A percentile compares a stretch with the other conserved stretches of the same genome.
Conservation (phyloP, 1,140 invertebrate species). For the Sipha flava region DNA sequence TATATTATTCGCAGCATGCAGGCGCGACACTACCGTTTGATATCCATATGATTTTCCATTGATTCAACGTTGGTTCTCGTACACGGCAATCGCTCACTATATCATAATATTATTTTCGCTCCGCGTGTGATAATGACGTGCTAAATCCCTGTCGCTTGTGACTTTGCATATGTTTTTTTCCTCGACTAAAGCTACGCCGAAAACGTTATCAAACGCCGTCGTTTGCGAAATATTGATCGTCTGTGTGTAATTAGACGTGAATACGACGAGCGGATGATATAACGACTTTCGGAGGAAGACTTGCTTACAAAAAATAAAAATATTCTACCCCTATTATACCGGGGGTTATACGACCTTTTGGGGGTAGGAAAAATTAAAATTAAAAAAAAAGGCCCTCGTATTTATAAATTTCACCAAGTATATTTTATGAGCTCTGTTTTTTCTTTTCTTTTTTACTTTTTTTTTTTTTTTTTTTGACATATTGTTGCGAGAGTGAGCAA, state of each 20-base stretch:
- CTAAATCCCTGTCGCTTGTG: no score
- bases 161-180: neutral
- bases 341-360: neutral
- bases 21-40: no score
- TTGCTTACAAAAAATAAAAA: neutral
- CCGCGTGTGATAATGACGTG: no score
- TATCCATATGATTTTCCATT: no score
- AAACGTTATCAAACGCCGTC: neutral
- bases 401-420: neutral
- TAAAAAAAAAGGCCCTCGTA: neutral
- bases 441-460: neutral
- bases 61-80: no score
- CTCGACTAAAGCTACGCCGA: neutral
- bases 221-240: neutral
- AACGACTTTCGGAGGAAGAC: constrained; percentile 4
- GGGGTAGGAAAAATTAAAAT: neutral
- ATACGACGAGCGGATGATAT: neutral
- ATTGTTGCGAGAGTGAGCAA: neutral
- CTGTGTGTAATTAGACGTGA: constrained; percentile 16
- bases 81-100: no score
- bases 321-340: neutral
- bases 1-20: no score
- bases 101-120: no score
- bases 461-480: neutral
- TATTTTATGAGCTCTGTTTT: neutral